A percentile compares a stretch with the other conserved stretches of the same genome.
Conservation (phyloP, 2,797 vertebrate genomes). For the Malurus splendens region DNA sequence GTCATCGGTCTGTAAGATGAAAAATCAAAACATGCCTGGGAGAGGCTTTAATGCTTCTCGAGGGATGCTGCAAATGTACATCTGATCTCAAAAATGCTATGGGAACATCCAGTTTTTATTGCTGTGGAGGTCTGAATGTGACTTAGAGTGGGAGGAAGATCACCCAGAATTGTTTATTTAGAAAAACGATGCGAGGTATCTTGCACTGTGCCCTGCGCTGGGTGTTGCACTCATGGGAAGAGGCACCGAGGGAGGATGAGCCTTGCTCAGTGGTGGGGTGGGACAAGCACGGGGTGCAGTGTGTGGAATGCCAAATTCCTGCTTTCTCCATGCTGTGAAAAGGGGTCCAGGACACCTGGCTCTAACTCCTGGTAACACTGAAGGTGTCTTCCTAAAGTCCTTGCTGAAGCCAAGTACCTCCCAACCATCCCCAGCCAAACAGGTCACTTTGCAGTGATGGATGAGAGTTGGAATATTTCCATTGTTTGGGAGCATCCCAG, state of each 20-base stretch:
- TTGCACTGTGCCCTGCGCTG: accelerated
- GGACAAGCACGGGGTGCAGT: neutral
- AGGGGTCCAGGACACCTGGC: neutral
- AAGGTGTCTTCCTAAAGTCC: neutral
- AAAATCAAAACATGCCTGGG: accelerated
- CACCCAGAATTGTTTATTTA: neutral
- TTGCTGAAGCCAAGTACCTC: neutral
- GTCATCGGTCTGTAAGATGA: neutral
- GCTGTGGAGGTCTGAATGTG: neutral
- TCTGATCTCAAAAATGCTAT: neutral
- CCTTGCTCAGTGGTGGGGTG: neutral
- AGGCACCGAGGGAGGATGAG: accelerated
- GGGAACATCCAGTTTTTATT: neutral
- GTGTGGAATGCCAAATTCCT: neutral
- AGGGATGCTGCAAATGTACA: accelerated
- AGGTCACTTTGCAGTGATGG: neutral
- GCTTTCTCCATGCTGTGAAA: neutral
- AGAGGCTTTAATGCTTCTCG: neutral
- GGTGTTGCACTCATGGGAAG: accelerated
- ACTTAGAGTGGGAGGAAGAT: neutral
- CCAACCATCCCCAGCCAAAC: neutral
- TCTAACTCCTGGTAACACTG: neutral
- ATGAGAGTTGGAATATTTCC: neutral
- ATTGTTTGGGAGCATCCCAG: neutral
- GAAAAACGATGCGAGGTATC: neutral